These are phyloP conservation scores for Nyctereutes procyonoides DNA, from an alignment of 2,113 vertebrate genomes.

Conservation along the genomic window DNA sequence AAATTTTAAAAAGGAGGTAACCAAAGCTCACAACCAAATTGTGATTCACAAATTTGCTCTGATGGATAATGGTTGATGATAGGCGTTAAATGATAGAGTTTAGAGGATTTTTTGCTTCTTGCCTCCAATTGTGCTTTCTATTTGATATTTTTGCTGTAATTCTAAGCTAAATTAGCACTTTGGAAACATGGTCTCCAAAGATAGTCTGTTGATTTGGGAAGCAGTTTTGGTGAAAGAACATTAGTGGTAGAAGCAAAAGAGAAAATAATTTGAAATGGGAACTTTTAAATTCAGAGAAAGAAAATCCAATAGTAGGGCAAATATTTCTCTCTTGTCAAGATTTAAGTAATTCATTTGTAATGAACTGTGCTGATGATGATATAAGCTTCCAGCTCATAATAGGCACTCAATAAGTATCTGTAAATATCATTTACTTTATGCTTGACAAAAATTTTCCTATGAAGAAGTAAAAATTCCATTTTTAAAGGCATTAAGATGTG, in stretches of 20 bases:
- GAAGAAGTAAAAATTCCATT: neutral
- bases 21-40: neutral
- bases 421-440: slow-evolving; percentile 6
- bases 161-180: slow-evolving; percentile 52
- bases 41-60: neutral
- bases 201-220: slow-evolving; percentile 5
- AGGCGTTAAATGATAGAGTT: neutral
- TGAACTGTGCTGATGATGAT: neutral
- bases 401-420: neutral
- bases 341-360: slow-evolving; percentile 47
- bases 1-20: neutral
- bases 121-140: neutral
- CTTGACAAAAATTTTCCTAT: neutral
- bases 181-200: neutral
- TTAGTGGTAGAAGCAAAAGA: neutral
- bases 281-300: neutral
- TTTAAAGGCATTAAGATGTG: neutral
- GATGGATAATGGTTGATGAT: neutral
- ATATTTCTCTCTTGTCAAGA: neutral
- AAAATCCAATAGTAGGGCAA: neutral
- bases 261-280: slow-evolving; percentile 48
- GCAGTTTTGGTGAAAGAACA: slow-evolving; percentile 19
- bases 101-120: slow-evolving; percentile 6
- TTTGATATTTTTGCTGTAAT: slow-evolving; percentile 13
- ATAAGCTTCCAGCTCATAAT: neutral